Evolutionary conservation across 2,888 invertebrate species (phyloP), one percentile per base, ranked within the genome.

Genomic region (Trachelus stipa): DNA sequence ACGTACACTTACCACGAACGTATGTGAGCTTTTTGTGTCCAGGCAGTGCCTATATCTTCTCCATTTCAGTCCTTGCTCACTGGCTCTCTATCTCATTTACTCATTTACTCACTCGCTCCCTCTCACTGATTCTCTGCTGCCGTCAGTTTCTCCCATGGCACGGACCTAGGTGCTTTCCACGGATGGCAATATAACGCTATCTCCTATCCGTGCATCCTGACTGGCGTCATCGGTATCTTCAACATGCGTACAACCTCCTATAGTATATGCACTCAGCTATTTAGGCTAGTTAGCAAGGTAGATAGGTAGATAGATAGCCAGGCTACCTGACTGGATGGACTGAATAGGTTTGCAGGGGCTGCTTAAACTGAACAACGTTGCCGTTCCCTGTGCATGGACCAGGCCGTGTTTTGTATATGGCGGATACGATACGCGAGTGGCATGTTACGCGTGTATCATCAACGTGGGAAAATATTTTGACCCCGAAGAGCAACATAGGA

Each of bases 401-500:
- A 23, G 23, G 23, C 23, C 23, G 56, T 56, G 56, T 56, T 23
- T 56, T 56, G 56, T 56, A 56, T 56, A 56, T 15, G 56, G 23
- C 1, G 56, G 56, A 9, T 56, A 9, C 56, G 56, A 56, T 23
- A 56, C 23, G 56, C 56, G 56, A 23, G 56, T 23, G 56, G 56
- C 56, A 6, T 23, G 23, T 23, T 56, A 23, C 56, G 56, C 56
- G 23, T 56, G 23, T 56, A 56, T 56, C 56, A 23, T 56, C 56
- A 56, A 56, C 77, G 77, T 77, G 77, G 73, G 77, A 77, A 77
- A 73, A 77, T 77, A 73, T 77, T 69, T 77, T n/a, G 56, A 56
- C 12, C 77, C 37, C 71, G 30, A 33, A 33, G 30, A 34, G 71
- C 71, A 34, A 71, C 23, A 71, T 11, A 15, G 73, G n/a, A 77